phyloP scores from a whole-genome alignment of 2,113 vertebrate genomes.

The Pseudopipra pipra region DNA sequence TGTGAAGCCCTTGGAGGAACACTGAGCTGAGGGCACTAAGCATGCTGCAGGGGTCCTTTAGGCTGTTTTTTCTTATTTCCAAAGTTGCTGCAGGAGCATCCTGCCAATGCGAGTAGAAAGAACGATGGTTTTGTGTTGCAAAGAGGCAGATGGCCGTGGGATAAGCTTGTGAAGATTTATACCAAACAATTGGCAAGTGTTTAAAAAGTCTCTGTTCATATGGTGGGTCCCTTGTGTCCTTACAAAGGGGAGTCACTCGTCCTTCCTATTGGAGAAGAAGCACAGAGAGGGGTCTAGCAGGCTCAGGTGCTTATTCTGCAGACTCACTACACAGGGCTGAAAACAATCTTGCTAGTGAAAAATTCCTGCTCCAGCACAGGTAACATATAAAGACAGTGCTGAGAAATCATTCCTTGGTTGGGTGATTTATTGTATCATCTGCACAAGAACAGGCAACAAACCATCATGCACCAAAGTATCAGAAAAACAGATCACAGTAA shows the following conservation, averaged over 20 bases:
- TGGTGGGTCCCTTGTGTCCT: neutral
- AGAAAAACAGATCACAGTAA: conserved; percentile 51
- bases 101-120: neutral
- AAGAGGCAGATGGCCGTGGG: rapidly evolving
- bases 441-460: conserved; percentile 21
- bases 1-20: neutral
- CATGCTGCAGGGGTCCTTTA: neutral
- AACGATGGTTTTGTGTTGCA: neutral
- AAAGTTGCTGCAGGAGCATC: neutral
- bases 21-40: neutral
- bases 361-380: neutral
- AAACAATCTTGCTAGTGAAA: neutral
- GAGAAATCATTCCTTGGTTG: neutral
- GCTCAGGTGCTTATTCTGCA: neutral
- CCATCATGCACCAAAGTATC: neutral
- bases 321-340: neutral
- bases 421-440: conserved; percentile 59
- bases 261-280: neutral
- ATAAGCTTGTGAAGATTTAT: neutral
- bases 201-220: neutral
- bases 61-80: neutral
- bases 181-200: neutral
- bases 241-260: neutral
- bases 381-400: conserved; percentile 34
- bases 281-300: neutral